Base-by-base conservation (phyloP, 2,797 vertebrate species). In the Odontamblyopus lacepedii region DNA sequence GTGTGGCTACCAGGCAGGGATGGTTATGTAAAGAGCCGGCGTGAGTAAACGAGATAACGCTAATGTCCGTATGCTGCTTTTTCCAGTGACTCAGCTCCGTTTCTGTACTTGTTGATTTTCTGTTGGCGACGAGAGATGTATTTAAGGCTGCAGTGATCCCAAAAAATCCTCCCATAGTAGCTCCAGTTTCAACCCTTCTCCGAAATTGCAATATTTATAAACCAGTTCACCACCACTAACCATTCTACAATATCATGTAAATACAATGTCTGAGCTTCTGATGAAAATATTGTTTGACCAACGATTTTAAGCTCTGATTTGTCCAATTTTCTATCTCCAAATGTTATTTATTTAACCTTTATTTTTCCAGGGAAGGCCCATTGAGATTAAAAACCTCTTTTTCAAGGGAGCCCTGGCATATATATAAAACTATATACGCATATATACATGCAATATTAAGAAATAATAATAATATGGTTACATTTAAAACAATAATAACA, bases 41-140 rank as follows among this genome's bases (percentile, higher is more conserved):
- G 77, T 72, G 68, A 80, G 74, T 74, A 79, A 85, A 86, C 15
- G 76, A 79, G 75, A 87, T 88, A 84, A 83, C n/a, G 6, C 66
- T 70, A 85, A 53, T 70, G 73, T 32, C 67, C 85, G 44, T 55
- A 82, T 78, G 77, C 83, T 81, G 76, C 74, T 76, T 72, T 86
- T 89, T 87, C 83, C 85, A 83, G 1, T 83, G 79, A 89, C 72
- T 87, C 83, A 80, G 74, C 81, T 70, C 2, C 8, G 38, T 30
- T 62, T 83, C 78, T 65, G 29, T 75, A 74, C 41, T 72, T 70
- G 56, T 73, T 87, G 72, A 78, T 78, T 78, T 27, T 70, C 79
- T 80, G 69, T 73, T 80, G 86, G 78, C 63, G 78, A 78, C 53
- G 76, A 50, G 27, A 55, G 29, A 30, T 53, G 32, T 30, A 67